These are phyloP conservation scores for Heliconius erato DNA, from an alignment of 2,888 invertebrate genomes.

Conservation along the genomic window DNA sequence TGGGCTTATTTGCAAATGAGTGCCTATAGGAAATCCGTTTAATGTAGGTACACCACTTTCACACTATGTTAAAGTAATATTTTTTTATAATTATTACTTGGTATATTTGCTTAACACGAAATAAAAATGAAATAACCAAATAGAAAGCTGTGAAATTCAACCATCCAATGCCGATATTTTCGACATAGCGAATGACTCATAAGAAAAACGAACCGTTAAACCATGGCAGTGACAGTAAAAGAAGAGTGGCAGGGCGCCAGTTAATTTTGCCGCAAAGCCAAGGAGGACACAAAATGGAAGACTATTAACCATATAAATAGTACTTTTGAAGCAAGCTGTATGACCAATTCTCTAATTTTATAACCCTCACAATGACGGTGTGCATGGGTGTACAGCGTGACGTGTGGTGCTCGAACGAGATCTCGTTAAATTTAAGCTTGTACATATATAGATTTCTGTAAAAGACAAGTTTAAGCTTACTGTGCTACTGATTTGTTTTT, in stretches of 20 bases:
- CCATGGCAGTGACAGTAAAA: conserved; percentile 73
- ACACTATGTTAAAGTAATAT: not conserved
- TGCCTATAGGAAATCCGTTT: not conserved
- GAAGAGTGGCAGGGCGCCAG: conserved; percentile 76
- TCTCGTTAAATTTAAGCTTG: conserved; percentile 4
- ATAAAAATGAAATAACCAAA: conserved; percentile 35
- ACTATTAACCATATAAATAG: conserved; percentile 78
- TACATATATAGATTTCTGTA: not conserved
- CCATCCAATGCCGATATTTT: conserved; percentile 62
- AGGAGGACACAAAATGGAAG: conserved; percentile 74
- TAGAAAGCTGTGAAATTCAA: conserved; percentile 50
- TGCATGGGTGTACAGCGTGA: conserved; percentile 43
- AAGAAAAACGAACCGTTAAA: conserved; percentile 71
- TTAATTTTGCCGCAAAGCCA: conserved; percentile 74
- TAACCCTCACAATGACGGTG: conserved; percentile 53
- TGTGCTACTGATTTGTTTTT: too few species aligned
- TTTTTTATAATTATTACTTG: not conserved
- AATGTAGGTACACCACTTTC: not conserved
- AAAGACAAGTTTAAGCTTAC: not conserved
- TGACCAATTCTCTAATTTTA: conserved; percentile 83
- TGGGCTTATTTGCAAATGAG: not conserved
- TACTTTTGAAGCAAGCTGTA: conserved; percentile 64
- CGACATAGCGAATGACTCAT: conserved; percentile 77
- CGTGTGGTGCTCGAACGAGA: conserved; percentile 21
- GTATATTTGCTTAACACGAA: conserved; percentile 12